phyloP scores from a whole-genome alignment of 1,140 invertebrate genomes.

The Anastatus disparis region DNA sequence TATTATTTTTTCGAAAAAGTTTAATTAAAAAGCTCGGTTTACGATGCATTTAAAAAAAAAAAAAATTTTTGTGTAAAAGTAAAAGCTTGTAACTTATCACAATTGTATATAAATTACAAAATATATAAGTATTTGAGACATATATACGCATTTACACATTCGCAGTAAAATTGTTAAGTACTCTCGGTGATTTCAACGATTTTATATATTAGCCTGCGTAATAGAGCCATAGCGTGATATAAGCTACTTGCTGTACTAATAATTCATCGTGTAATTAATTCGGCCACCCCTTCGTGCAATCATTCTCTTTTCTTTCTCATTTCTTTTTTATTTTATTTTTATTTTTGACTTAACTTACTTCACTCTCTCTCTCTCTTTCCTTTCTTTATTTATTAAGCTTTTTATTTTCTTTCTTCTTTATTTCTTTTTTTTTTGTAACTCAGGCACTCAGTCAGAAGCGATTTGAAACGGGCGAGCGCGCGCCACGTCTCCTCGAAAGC shows the following conservation, averaged over 20 bases:
- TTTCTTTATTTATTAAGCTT: slow-evolving; percentile 27
- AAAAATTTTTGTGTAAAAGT: background rate
- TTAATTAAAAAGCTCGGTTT: no score
- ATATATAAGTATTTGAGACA: background rate
- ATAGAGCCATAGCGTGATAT: slow-evolving; percentile 26
- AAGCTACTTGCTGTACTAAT: slow-evolving; percentile 12
- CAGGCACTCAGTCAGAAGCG: no score
- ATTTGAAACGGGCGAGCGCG: slow-evolving; percentile 5
- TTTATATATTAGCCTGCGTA: slow-evolving; percentile 2
- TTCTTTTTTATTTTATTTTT: slow-evolving; percentile 35
- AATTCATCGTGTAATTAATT: slow-evolving; percentile 30
- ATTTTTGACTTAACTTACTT: background rate
- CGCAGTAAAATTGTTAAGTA: background rate
- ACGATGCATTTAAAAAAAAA: no score
- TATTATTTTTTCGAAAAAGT: no score
- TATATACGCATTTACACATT: background rate
- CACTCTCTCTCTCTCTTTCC: slow-evolving; percentile 26
- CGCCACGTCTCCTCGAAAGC: background rate
- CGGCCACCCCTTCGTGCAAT: slow-evolving; percentile 27
- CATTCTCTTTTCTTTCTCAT: slow-evolving; percentile 13
- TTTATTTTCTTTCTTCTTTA: no score
- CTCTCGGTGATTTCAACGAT: background rate
- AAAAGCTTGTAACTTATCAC: slow-evolving; percentile 21
- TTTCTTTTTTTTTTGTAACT: no score
- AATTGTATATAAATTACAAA: slow-evolving; percentile 3